Evolutionary conservation across 2,113 vertebrate species (phyloP), one percentile per base, ranked within the genome.

Genomic region (Epinephelus moara): DNA sequence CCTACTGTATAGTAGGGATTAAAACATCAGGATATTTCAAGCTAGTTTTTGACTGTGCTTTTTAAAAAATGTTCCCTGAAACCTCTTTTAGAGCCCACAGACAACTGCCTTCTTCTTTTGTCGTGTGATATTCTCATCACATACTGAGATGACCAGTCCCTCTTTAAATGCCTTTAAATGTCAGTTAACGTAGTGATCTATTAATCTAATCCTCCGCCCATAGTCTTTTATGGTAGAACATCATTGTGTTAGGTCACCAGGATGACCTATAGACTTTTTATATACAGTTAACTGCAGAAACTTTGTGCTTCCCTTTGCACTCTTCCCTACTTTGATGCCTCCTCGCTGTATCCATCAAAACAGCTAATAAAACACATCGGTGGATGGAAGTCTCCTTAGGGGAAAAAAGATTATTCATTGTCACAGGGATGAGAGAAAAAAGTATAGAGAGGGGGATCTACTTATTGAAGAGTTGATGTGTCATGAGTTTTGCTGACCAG

Each of bases 401-500:
- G 57, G 12, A 17, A 37, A 50, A 49, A 19, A 40, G 2, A 66
- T 60, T 37, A 74, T 62, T 59, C 45, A 64, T 66, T 85, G 45
- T 57, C 25, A 66, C 37, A 61, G 18, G 57, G 23, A 45, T 4
- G 8, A 82, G 17, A 55, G 18, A n/a, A 75, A 40, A 15, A 59
- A 30, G 47, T 27, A 56, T 4, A 64, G 15, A 63, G 17, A 30
- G 25, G 60, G 30, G 18, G 49, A 68, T 61, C 21, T 52, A 37
- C 70, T 72, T 45, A 83, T 62, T 30, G 27, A 47, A 55, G 12
- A 59, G 18, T 7, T 74, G 61, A 73, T 60, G 55, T 62, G n/a
- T 75, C 37, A 30, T 25, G 19, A 42, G 68, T 82, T 85, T 70
- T 63, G 83, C 80, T 80, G 87, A 85, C 67, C 56, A n/a, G 56